Evolutionary conservation across 2,113 vertebrate genomes (phyloP).

Genomic region (Scomber japonicus): DNA sequence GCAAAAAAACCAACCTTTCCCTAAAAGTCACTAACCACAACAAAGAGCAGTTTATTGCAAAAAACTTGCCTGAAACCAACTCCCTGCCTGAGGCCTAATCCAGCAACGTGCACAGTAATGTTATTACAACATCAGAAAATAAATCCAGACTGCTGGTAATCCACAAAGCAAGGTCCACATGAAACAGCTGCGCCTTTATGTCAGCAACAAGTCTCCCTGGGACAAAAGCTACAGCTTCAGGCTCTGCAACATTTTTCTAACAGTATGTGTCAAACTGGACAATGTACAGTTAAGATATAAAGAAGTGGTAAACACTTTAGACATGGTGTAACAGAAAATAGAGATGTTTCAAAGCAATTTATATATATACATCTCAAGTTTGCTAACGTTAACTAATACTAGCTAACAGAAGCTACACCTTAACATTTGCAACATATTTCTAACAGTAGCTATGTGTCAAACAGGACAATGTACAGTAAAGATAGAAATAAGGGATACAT

Average conservation of each 20-base stretch:
- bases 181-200: conserved; percentile 64
- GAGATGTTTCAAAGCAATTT: no score
- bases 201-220: conserved; percentile 51
- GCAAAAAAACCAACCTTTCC: conserved; percentile 36
- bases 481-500: no score
- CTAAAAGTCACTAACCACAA: conserved; percentile 64
- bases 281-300: neutral
- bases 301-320: no score
- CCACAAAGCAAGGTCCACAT: conserved; percentile 69
- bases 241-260: neutral
- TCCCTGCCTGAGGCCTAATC: conserved; percentile 60
- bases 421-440: neutral
- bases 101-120: conserved; percentile 60
- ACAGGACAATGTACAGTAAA: neutral
- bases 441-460: neutral
- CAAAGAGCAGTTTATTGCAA: conserved; percentile 71
- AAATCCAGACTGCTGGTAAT: conserved; percentile 79
- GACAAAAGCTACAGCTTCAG: conserved; percentile 29
- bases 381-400: no score
- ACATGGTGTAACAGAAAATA: no score
- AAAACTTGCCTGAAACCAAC: conserved; percentile 43
- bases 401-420: no score
- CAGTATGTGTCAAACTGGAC: neutral
- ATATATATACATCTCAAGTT: no score
- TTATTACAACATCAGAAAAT: conserved; percentile 72